These are phyloP conservation scores for Solea solea DNA, from an alignment of 2,113 vertebrate species.

Conservation along the genomic window DNA sequence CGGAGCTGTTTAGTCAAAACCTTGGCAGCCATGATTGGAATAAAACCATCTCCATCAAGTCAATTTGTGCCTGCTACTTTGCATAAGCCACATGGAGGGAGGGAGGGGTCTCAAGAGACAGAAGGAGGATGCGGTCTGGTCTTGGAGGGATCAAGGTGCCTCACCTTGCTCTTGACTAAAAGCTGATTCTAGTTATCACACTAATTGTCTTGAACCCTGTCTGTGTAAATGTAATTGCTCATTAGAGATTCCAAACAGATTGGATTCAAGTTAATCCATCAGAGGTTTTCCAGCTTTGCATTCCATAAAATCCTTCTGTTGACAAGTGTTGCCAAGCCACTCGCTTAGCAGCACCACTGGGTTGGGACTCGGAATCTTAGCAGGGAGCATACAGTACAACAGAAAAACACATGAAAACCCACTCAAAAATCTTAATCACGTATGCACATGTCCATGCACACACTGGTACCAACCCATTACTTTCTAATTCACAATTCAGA, in stretches of 20 bases:
- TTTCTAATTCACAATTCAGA: slow-evolving; percentile 56
- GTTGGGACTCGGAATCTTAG: slow-evolving; percentile 33
- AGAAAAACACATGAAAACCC: slow-evolving; percentile 2
- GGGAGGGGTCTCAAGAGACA: slow-evolving; percentile 49
- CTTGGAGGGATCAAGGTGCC: slow-evolving; percentile 64
- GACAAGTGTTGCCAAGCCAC: slow-evolving; percentile 53
- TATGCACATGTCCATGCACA: background rate
- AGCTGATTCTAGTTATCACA: slow-evolving; percentile 61
- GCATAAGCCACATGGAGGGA: slow-evolving; percentile 54
- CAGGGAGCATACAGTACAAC: slow-evolving; percentile 12
- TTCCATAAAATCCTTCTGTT: slow-evolving; percentile 56
- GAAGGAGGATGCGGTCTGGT: slow-evolving; percentile 55
- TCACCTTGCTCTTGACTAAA: slow-evolving; percentile 64
- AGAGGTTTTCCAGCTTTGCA: slow-evolving; percentile 58
- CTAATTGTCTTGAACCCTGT: slow-evolving; percentile 75
- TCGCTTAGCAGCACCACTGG: slow-evolving; percentile 35
- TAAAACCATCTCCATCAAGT: slow-evolving; percentile 69
- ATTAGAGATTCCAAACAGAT: slow-evolving; percentile 75
- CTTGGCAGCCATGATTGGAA: slow-evolving; percentile 63
- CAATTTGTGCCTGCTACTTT: slow-evolving; percentile 68
- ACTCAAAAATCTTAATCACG: slow-evolving; percentile 20
- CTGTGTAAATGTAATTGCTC: slow-evolving; percentile 71
- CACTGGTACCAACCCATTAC: slow-evolving; percentile 30
- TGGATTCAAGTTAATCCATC: slow-evolving; percentile 70
- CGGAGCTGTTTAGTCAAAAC: slow-evolving; percentile 55